These are phyloP conservation scores for Semicossyphus pulcher DNA, from an alignment of 2,113 vertebrate species.

Conservation along the genomic window DNA sequence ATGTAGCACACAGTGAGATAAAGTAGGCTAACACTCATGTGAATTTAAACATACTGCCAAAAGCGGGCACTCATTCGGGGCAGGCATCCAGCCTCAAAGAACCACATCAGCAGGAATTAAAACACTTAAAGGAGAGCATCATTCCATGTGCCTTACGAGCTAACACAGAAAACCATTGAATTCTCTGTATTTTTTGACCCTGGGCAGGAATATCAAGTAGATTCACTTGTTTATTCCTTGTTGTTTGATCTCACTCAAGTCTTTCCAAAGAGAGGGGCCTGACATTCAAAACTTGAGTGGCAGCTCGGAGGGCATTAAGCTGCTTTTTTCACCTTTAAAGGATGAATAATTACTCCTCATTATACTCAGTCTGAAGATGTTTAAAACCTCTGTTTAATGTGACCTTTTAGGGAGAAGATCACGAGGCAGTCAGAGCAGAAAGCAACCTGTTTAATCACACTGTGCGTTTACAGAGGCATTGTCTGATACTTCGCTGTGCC, in stretches of 20 bases:
- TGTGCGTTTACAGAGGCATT: constrained; percentile 6
- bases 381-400: neutral
- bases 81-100: no score
- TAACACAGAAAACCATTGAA: no score
- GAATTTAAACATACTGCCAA: neutral
- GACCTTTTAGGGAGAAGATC: constrained; percentile 1
- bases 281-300: no score
- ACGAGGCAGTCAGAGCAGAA: constrained; percentile 9
- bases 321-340: neutral
- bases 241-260: no score
- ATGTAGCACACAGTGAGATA: neutral
- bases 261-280: no score
- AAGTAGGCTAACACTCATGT: neutral
- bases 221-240: no score
- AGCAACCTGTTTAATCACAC: constrained; percentile 8
- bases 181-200: no score
- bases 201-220: no score
- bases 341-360: neutral
- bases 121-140: no score
- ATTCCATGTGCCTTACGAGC: no score
- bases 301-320: no score
- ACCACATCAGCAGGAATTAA: neutral
- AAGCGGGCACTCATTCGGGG: neutral
- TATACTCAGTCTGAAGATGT: neutral
- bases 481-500: constrained; percentile 15